Base-by-base conservation (phyloP, 1,140 invertebrate species). In the Hycleus phaleratus region DNA sequence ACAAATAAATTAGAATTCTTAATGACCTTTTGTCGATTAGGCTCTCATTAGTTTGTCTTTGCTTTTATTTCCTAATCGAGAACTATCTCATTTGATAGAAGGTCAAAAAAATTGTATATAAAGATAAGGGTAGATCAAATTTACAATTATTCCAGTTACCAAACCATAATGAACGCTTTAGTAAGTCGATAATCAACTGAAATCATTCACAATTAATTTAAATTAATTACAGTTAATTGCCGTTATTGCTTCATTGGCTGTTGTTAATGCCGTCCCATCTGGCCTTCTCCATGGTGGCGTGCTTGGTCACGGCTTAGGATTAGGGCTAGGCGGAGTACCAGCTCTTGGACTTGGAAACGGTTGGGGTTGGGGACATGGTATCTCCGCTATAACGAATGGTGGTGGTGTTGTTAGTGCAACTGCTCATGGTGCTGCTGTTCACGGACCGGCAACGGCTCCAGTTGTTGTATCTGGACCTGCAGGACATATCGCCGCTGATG, bases 121-220 rank as follows among this genome's bases (percentile, higher is more conserved):
- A 18, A 18, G 18, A 18, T 18, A 18, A 18, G 18, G 18, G 18
- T 18, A 18, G 18, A 18, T 18, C 18, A 18, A 18, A 18, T 18
- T 1, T 18, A 18, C 18, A 18, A 18, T 18, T 18, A 18, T 18
- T 18, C 18, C 18, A 18, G 18, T 18, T 18, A 18, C 18, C 18
- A 18, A 18, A 1, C 18, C 18, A 18, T 42, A 11, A 65, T 65
- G 63, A 65, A 65, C 58, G 54, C 56, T 47, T 58, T 65, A 60
- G 63, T 65, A 62, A 65, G 63, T 18, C 18, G 18, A 18, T 18
- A 18, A 18, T 18, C 18, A 18, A 18, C 18, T 18, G 18, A 18
- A 18, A 18, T 18, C 1, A 18, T 18, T 18, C 18, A 18, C 1
- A 18, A 18, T 18, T 18, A 18, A 18, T 18, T 18, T 18, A 18